Evolutionary conservation across 2,888 invertebrate species (phyloP).

Genomic region (Geotrupes spiniger): DNA sequence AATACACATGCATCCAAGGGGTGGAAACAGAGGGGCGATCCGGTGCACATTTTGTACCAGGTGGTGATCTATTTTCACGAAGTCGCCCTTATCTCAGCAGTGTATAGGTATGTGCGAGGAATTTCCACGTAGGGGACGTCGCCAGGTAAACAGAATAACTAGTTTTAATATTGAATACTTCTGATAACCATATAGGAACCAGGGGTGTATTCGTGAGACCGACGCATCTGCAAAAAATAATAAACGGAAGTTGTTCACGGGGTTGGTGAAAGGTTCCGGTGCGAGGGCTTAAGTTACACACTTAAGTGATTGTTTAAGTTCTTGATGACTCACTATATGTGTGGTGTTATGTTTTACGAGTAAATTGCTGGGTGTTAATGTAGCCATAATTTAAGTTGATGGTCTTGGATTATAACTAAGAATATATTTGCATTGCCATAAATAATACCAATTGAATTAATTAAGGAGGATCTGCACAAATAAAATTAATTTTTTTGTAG

Average conservation of each 20-base stretch:
- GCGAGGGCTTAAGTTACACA: constrained; percentile 10
- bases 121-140: constrained; percentile 8
- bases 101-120: constrained; percentile 16
- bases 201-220: constrained; percentile 18
- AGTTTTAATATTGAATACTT: constrained; percentile 20
- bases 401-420: no score
- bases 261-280: constrained; percentile 9
- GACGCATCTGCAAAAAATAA: constrained; percentile 1
- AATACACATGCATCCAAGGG: constrained; percentile 14
- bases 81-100: constrained; percentile 19
- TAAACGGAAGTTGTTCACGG: constrained; percentile 13
- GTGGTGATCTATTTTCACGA: constrained; percentile 22
- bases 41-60: constrained; percentile 24
- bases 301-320: background rate
- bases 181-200: constrained; percentile 15
- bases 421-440: no score
- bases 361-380: no score
- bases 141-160: constrained; percentile 25
- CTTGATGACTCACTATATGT: no score
- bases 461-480: no score
- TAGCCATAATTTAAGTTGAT: no score
- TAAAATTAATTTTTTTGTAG: no score
- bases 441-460: no score
- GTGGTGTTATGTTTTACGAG: no score
- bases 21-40: constrained; percentile 23